Evolutionary conservation across 2,113 vertebrate genomes (phyloP), one percentile per base, ranked within the genome.

Genomic region (Callospermophilus lateralis): DNA sequence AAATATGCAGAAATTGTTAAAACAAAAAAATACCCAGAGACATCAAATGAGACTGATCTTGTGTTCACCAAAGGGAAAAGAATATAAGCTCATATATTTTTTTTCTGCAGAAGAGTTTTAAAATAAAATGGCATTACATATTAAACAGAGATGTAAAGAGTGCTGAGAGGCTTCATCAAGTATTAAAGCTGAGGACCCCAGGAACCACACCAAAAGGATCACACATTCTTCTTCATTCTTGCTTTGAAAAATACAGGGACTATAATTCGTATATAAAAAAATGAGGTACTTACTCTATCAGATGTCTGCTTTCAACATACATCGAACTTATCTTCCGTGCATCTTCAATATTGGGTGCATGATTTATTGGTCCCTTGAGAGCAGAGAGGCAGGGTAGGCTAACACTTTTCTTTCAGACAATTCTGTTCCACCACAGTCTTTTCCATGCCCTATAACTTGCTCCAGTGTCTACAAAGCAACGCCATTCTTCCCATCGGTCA

Each of bases 241-340:
- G 0, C n/a, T 45, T 89, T 70, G 34, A 67, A 70, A n/a, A 89
- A 93, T 72, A 34, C 34, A 77, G 70, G 48, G 70, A 17, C 91
- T 22, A 3, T 61, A 16, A 26, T 22, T 92, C 28, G 5, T 15
- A 91, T 58, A 84, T 45, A 34, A n/a, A 95, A 97, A 84, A 95
- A 96, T 85, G 90, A 11, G 17, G 68, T 97, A 98, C 98, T 98
- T 96, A 98, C 98, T 94, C 32, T 28, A 34, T 32, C 84, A 88
- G 95, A 61, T 48, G 96, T 85, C 94, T 95, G 61, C 53, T 0
- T 65, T 91, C 96, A 68, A 67, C 48, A 87, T 97, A 63, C 0
- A 72, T 65, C 24, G 93, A 96, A 77, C 80, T 76, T 94, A 92
- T 81, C 92, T 87, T 96, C 28, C 93, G 81, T 72, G 74, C 37